A percentile compares a stretch with the other conserved stretches of the same genome.
phyloP scores from a whole-genome alignment of 2,797 vertebrate genomes.

The Catharus ustulatus region DNA sequence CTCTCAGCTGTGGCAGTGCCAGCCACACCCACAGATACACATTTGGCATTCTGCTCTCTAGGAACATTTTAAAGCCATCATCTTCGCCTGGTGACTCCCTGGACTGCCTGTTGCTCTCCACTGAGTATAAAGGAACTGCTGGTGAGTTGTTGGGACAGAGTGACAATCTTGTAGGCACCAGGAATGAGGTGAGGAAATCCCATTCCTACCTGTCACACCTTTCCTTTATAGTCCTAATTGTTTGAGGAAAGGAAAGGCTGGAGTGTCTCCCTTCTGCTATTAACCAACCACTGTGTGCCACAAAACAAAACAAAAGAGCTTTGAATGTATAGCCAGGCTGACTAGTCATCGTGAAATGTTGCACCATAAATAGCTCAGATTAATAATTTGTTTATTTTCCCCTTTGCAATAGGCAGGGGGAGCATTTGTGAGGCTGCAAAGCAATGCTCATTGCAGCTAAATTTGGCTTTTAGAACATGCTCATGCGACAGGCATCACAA shows the following conservation, averaged over 20 bases:
- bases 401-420: neutral
- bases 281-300: neutral
- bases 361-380: slow-evolving; percentile 26
- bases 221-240: neutral
- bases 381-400: slow-evolving; percentile 47
- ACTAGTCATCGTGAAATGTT: neutral
- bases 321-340: neutral
- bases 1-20: neutral
- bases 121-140: neutral
- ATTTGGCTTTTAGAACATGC: neutral
- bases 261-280: neutral
- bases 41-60: neutral
- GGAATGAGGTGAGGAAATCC: neutral
- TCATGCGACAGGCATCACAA: slow-evolving; percentile 24
- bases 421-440: neutral
- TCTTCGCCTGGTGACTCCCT: neutral
- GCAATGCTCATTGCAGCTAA: neutral
- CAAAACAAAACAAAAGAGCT: neutral
- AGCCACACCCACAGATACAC: neutral
- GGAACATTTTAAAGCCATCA: neutral
- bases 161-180: neutral
- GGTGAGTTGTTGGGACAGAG: neutral
- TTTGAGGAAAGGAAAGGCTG: neutral
- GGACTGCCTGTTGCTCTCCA: neutral
- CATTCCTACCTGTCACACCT: neutral